Percentiles rank a stretch among this genome's conserved stretches.
These are phyloP conservation scores for Ophioninae sp. DNA, from an alignment of 2,888 invertebrate species.

Conservation along the genomic window DNA sequence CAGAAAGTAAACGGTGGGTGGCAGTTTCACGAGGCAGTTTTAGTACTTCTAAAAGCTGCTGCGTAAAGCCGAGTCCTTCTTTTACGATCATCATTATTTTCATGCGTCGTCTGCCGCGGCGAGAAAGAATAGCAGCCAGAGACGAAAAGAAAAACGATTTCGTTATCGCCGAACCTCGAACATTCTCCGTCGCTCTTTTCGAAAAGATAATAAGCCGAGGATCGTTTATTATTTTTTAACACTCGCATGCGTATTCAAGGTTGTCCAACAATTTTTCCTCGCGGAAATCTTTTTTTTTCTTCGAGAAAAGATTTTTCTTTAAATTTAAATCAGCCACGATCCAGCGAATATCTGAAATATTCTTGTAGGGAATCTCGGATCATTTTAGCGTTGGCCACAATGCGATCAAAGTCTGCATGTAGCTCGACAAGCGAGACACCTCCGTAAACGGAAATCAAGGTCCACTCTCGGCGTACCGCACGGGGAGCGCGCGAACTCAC, in stretches of 20 bases:
- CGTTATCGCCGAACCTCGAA: conserved; percentile 42
- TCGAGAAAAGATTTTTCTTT: neutral
- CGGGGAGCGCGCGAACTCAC: conserved; percentile 12
- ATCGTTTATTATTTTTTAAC: neutral
- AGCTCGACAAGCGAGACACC: conserved; percentile 37
- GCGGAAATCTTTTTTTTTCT: neutral
- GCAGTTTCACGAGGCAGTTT: neutral
- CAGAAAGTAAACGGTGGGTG: neutral
- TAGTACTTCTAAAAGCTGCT: conserved; percentile 8
- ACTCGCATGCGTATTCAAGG: neutral
- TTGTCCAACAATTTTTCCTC: neutral
- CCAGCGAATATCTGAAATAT: neutral
- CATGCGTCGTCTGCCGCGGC: neutral
- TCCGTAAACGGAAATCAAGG: conserved; percentile 22
- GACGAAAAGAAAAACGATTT: conserved; percentile 33
- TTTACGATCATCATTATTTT: conserved; percentile 29
- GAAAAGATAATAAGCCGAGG: neutral
- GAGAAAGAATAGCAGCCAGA: neutral
- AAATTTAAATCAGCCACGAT: no score
- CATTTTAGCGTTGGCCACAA: neutral
- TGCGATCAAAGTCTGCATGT: neutral
- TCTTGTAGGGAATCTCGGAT: neutral
- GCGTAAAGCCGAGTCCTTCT: neutral
- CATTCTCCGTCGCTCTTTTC: neutral
- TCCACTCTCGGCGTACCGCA: conserved; percentile 32